Conservation (phyloP, 2,113 vertebrate genomes). For the Gasterosteus nipponicus region DNA sequence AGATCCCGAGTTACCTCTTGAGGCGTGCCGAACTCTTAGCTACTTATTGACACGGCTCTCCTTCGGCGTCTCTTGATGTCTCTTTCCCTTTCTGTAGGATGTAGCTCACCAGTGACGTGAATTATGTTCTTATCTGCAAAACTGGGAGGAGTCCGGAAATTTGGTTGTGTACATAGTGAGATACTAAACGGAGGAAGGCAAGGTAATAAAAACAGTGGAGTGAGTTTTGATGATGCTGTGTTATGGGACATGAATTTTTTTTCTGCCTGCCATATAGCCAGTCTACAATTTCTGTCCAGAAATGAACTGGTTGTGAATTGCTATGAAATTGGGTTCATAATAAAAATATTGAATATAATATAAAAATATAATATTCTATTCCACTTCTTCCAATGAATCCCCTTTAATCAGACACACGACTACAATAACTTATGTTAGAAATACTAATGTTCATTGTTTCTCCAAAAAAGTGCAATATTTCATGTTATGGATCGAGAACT, state of each 20-base stretch:
- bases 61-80: not conserved
- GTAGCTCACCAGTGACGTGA: conserved; percentile 12
- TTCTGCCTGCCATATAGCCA: no score
- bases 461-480: not conserved
- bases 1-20: not conserved
- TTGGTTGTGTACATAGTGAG: conserved; percentile 38
- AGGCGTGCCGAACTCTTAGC: not conserved
- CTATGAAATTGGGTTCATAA: not conserved
- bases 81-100: not conserved
- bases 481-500: not conserved
- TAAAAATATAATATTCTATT: not conserved
- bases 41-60: not conserved
- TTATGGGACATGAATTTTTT: not conserved
- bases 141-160: conserved; percentile 10
- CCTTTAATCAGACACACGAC: not conserved
- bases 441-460: not conserved
- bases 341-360: not conserved
- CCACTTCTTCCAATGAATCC: not conserved
- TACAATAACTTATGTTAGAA: not conserved
- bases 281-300: not conserved
- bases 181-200: not conserved
- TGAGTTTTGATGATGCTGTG: conserved; percentile 12
- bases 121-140: conserved; percentile 44
- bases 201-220: conserved; percentile 34
- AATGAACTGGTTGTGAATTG: not conserved